These are phyloP conservation scores for Nixonia krombeini DNA, from an alignment of 1,140 invertebrate species.

Conservation along the genomic window DNA sequence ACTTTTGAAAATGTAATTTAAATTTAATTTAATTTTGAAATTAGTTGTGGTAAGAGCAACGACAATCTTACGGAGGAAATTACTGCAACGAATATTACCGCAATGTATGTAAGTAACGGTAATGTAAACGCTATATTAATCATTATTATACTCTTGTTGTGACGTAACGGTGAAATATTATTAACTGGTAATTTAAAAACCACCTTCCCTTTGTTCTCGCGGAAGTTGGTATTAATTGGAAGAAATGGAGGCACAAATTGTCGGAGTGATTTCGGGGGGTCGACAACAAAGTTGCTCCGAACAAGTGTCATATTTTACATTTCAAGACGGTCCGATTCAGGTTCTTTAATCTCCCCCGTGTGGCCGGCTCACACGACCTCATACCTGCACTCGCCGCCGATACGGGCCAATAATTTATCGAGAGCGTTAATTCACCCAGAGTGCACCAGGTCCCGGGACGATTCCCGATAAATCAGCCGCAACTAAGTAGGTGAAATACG, in stretches of 20 bases:
- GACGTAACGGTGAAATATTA: too few relatives aligned
- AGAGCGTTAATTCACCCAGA: conserved; percentile 44
- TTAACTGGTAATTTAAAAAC: not conserved
- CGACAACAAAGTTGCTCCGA: conserved; percentile 22
- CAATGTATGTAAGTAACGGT: too few relatives aligned
- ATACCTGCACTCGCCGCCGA: conserved; percentile 38
- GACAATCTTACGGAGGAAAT: too few relatives aligned
- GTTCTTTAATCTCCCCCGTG: conserved; percentile 35
- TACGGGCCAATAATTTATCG: conserved; percentile 48
- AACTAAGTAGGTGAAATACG: conserved; percentile 49
- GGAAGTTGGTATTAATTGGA: not conserved
- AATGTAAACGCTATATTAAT: too few relatives aligned
- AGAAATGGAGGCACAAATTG: not conserved
- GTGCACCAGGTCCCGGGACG: conserved; percentile 36
- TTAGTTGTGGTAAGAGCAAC: too few relatives aligned
- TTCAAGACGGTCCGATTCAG: conserved; percentile 22
- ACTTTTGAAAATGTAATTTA: too few relatives aligned
- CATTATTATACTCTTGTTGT: too few relatives aligned
- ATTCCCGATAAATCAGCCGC: conserved; percentile 43
- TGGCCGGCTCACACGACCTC: conserved; percentile 36
- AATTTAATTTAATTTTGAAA: too few relatives aligned
- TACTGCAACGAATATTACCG: too few relatives aligned
- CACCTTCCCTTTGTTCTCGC: too few relatives aligned
- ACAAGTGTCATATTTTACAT: conserved; percentile 24
- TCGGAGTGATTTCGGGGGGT: not conserved